Evolutionary conservation across 2,113 vertebrate species (phyloP), one percentile per base, ranked within the genome.

Genomic region (Periophthalmodon schlosseri): DNA sequence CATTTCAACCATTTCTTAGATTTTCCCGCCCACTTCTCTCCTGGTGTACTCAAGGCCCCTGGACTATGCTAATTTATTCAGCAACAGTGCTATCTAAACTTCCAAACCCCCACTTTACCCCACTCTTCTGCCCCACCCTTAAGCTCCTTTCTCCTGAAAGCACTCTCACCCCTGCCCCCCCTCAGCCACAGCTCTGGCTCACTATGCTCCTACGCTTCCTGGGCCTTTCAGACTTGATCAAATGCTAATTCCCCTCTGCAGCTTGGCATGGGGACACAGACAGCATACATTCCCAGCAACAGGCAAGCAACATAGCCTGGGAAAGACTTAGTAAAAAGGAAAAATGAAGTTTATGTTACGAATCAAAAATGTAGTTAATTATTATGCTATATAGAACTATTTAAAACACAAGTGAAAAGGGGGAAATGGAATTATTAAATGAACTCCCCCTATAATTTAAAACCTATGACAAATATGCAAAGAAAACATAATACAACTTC

Each of bases 201-300:
- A 74, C 69, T 78, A 75, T 82, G 65, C 75, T 87, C 61, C 66
- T 75, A 65, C 69, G 82, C 85, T 89, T 92, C 84, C 69, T 72
- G 70, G 74, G 83, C 86, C 75, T 89, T 91, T 89, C 87, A 89
- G 73, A 68, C 64, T 68, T 73, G 79, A 86, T 91, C 81, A 82
- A 90, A 91, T 88, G 86, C 84, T 86, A 91, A 90, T 92, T 85
- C 81, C 64, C 76, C 73, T 83, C 69, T 88, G 83, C 82, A 81
- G 87, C 44, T 80, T 82, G 78, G 87, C 79, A 81, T 63, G 49
- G 74, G 73, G 73, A 87, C 75, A 86, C 69, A 87, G 81, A 87
- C 56, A 67, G 84, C 76, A 88, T 84, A 87, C 72, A 84, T 83
- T 72, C 81, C 78, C 79, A 84, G 78, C 68, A 79, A 68, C 65